phyloP scores from a whole-genome alignment of 2,113 vertebrate species.

The Pionites leucogaster region DNA sequence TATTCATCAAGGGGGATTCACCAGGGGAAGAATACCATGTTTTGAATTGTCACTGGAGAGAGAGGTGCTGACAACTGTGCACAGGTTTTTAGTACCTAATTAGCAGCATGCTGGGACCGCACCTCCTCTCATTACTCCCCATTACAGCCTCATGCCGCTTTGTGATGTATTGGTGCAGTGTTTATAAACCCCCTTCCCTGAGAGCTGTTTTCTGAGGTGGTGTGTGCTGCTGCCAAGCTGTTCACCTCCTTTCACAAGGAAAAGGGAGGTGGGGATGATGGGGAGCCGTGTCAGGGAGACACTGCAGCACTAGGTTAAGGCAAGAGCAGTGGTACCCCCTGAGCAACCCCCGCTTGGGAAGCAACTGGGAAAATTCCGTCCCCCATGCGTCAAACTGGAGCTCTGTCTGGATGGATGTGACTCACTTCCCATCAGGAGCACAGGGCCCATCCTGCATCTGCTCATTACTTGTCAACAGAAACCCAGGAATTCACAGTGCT shows the following conservation, averaged over 20 bases:
- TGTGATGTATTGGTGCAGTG: background rate
- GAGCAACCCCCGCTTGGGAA: background rate
- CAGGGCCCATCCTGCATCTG: background rate
- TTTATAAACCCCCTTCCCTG: background rate
- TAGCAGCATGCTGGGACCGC: background rate
- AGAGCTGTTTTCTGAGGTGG: background rate
- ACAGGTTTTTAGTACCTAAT: background rate
- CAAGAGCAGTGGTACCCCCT: background rate
- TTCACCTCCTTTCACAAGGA: background rate
- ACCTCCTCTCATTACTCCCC: background rate
- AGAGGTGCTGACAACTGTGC: background rate
- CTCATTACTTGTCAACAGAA: background rate
- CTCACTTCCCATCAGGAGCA: background rate
- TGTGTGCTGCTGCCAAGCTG: background rate
- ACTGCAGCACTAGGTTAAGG: rapidly evolving
- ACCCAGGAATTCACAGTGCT: background rate
- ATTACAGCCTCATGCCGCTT: background rate
- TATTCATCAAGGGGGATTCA: background rate
- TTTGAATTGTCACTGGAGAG: slow-evolving; percentile 10
- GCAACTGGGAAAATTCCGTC: background rate
- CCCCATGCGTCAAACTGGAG: too few relatives aligned
- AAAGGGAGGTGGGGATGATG: background rate
- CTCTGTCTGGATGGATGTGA: background rate
- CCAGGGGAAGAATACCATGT: background rate
- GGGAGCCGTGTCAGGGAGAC: background rate